Conservation (phyloP, 37 sponge, comb jelly and placozoan genomes). For the Bolinopsis microptera region DNA sequence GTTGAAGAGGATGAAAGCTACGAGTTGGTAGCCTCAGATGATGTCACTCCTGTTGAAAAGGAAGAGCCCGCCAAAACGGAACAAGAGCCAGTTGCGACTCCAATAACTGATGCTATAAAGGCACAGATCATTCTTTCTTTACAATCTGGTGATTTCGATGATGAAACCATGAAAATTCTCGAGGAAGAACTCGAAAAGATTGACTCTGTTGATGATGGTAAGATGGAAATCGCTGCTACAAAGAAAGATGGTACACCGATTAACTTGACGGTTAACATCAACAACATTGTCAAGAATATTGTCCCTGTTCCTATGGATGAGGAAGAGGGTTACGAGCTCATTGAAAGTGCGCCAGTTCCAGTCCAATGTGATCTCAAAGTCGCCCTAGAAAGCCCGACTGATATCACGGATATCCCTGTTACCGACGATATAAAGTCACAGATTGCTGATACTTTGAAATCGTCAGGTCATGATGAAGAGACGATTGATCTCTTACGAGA, state of each 20-base stretch:
- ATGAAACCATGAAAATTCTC: slow-evolving; percentile 17
- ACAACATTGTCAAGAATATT: slow-evolving; percentile 21
- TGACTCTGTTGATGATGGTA: slow-evolving; percentile 28
- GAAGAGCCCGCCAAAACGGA: not conserved
- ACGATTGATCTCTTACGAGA: not conserved
- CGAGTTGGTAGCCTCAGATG: not conserved
- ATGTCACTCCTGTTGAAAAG: slow-evolving; percentile 42
- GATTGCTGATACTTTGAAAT: not conserved
- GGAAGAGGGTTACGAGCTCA: not conserved
- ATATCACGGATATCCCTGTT: not conserved
- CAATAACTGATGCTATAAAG: slow-evolving; percentile 26
- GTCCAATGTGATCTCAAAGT: not conserved
- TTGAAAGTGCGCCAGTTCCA: not conserved
- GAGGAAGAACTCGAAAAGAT: not conserved
- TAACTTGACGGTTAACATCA: slow-evolving; percentile 13
- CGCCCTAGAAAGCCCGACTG: not conserved
- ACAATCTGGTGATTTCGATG: slow-evolving; percentile 2
- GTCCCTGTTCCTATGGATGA: slow-evolving; percentile 1
- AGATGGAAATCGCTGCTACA: not conserved
- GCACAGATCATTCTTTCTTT: not conserved
- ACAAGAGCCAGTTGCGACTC: not conserved
- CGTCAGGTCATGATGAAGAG: not conserved
- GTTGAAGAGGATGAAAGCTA: not conserved
- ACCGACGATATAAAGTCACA: not conserved
- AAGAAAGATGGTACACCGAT: slow-evolving; percentile 59